Percentiles rank a stretch among this genome's conserved stretches.
phyloP scores from a whole-genome alignment of 2,797 vertebrate genomes.

The Prionace glauca region DNA sequence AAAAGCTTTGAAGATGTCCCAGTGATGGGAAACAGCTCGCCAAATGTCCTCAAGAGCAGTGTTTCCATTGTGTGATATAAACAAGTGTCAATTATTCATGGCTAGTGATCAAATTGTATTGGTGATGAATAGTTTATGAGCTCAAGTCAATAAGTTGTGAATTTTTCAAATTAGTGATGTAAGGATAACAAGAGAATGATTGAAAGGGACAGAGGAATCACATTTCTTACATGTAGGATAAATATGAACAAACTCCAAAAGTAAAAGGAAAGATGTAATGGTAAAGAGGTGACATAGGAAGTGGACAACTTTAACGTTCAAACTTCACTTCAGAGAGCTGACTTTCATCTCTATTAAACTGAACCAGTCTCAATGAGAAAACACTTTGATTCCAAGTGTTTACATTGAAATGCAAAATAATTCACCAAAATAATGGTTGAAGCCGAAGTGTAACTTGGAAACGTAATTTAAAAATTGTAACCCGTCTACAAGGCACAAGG shows the following conservation, averaged over 20 bases:
- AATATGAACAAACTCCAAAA: neutral
- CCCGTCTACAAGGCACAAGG: no score
- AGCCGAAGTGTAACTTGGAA: neutral
- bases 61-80: neutral
- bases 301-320: no score
- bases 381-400: neutral
- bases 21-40: neutral
- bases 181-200: neutral
- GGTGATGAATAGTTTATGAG: neutral
- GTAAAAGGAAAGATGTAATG: neutral
- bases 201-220: neutral
- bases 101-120: neutral
- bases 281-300: neutral
- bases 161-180: neutral
- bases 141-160: neutral
- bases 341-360: no score
- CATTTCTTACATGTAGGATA: neutral
- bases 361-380: no score
- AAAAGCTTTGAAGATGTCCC: neutral
- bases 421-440: neutral
- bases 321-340: neutral
- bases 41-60: neutral
- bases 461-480: neutral
- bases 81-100: neutral
- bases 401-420: neutral